These are phyloP conservation scores for Oncorhynchus clarkii DNA, from an alignment of 2,113 vertebrate genomes.

Conservation along the genomic window DNA sequence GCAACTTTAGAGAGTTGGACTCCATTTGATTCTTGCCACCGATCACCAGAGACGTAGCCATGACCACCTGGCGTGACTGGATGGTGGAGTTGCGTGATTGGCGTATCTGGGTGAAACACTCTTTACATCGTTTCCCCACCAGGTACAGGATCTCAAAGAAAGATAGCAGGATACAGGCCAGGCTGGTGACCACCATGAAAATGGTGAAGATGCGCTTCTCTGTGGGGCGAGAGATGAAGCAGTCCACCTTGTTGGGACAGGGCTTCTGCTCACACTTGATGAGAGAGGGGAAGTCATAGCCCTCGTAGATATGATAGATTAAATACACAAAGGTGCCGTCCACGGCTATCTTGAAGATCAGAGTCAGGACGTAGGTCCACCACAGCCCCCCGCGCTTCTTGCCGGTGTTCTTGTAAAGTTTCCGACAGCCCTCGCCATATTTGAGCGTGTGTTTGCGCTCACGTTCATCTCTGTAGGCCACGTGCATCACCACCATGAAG, in stretches of 20 bases:
- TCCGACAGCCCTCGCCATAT: slow-evolving; percentile 50
- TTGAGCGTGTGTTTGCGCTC: slow-evolving; percentile 68
- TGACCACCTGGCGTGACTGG: slow-evolving; percentile 12
- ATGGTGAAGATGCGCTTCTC: slow-evolving; percentile 96
- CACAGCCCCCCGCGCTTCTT: slow-evolving; percentile 93
- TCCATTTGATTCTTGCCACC: slow-evolving; percentile 46
- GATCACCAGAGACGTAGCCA: slow-evolving; percentile 42
- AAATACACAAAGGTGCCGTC: slow-evolving; percentile 84
- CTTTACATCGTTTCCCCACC: slow-evolving; percentile 78
- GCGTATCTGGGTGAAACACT: slow-evolving; percentile 35
- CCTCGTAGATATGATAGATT: slow-evolving; percentile 82
- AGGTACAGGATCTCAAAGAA: slow-evolving; percentile 85
- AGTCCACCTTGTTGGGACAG: slow-evolving; percentile 91
- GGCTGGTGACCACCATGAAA: slow-evolving; percentile 88
- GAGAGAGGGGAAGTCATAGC: slow-evolving; percentile 81
- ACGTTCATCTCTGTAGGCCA: slow-evolving; percentile 85
- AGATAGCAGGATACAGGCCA: slow-evolving; percentile 83
- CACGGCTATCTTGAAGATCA: slow-evolving; percentile 84
- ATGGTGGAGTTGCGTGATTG: not conserved
- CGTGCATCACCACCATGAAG: slow-evolving; percentile 91
- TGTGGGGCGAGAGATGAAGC: slow-evolving; percentile 89
- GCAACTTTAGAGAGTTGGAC: slow-evolving; percentile 12
- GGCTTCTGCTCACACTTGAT: slow-evolving; percentile 83
- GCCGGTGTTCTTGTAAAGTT: slow-evolving; percentile 76
- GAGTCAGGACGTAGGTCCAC: slow-evolving; percentile 92